phyloP scores from a whole-genome alignment of 1,140 invertebrate genomes.

The Akabosia matsudoensis region DNA sequence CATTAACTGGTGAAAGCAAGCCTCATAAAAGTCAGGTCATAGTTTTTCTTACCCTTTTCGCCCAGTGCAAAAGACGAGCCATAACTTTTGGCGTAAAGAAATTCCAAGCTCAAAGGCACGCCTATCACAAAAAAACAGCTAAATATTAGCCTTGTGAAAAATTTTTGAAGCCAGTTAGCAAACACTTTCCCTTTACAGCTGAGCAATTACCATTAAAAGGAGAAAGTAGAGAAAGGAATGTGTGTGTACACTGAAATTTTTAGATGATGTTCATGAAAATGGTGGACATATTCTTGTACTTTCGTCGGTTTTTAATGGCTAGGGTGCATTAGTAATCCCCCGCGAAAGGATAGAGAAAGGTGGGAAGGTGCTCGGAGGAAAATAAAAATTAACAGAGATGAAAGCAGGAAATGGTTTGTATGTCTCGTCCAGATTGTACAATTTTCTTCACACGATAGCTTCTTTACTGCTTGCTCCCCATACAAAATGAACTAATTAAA shows the following conservation, averaged over 20 bases:
- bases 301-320: background rate
- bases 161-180: background rate
- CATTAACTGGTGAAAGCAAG: background rate
- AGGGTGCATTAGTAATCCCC: background rate
- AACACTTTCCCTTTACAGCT: background rate
- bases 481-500: conserved; percentile 22
- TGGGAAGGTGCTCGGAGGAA: background rate
- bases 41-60: background rate
- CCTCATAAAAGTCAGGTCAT: background rate
- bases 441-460: background rate
- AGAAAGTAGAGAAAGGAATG: no score
- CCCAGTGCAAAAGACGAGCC: background rate
- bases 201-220: conserved; percentile 2
- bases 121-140: background rate
- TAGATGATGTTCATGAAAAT: background rate
- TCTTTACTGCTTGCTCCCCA: background rate
- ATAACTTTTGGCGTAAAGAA: background rate
- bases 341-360: background rate
- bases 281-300: conserved; percentile 1
- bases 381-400: background rate
- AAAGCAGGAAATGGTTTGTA: background rate
- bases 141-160: no score
- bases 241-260: background rate
- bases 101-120: no score
- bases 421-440: background rate